phyloP scores from a whole-genome alignment of 2,888 invertebrate species.

The Eupithecia vulgata region DNA sequence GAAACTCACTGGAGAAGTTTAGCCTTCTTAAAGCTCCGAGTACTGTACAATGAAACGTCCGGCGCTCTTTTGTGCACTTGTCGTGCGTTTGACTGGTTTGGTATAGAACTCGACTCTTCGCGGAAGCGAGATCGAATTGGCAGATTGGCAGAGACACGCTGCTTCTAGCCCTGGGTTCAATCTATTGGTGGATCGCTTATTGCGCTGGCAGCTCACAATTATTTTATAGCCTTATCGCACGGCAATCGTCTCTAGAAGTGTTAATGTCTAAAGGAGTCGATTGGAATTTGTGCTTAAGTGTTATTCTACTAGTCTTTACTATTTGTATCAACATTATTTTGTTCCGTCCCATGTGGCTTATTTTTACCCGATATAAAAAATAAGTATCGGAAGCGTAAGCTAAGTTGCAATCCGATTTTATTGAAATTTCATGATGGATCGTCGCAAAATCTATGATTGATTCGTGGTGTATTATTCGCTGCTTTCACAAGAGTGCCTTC shows the following conservation, averaged over 20 bases:
- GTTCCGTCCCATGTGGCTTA: slow-evolving; percentile 38
- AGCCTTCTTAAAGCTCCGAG: slow-evolving; percentile 56
- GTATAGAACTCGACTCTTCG: slow-evolving; percentile 65
- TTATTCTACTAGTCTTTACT: neutral
- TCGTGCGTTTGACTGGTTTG: slow-evolving; percentile 71
- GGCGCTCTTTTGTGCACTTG: slow-evolving; percentile 70
- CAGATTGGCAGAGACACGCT: slow-evolving; percentile 68
- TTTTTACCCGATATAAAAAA: slow-evolving; percentile 39
- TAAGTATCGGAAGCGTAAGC: slow-evolving; percentile 41
- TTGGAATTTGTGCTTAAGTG: slow-evolving; percentile 20
- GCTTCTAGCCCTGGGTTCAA: slow-evolving; percentile 58
- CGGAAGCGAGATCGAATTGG: slow-evolving; percentile 68
- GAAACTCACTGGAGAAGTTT: slow-evolving; percentile 55
- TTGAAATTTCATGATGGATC: slow-evolving; percentile 82
- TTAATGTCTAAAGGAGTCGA: slow-evolving; percentile 29
- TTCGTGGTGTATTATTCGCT: slow-evolving; percentile 81
- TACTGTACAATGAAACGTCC: slow-evolving; percentile 66
- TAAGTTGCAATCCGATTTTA: slow-evolving; percentile 53
- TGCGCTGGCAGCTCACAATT: slow-evolving; percentile 55
- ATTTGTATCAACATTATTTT: slow-evolving; percentile 9
- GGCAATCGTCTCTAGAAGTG: slow-evolving; percentile 36
- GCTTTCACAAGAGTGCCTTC: slow-evolving; percentile 78
- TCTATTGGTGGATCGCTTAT: slow-evolving; percentile 72
- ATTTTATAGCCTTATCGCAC: slow-evolving; percentile 49
- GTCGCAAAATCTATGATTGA: slow-evolving; percentile 83